Evolutionary conservation across 2,113 vertebrate species (phyloP).

Genomic region (Thomomys bottae): DNA sequence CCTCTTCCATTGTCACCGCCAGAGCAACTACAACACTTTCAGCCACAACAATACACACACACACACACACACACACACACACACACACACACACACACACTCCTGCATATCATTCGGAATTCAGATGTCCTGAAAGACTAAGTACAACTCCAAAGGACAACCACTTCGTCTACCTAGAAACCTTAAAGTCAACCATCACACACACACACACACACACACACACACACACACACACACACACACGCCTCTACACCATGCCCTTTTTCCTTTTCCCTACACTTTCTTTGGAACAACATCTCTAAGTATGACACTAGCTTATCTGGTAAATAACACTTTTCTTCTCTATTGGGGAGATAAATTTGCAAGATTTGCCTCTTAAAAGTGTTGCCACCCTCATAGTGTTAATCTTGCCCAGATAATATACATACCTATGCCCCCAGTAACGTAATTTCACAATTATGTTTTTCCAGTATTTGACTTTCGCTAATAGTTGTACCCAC

Average conservation of each 20-base stretch:
- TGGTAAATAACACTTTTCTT: not conserved
- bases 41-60: not conserved
- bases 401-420: not conserved
- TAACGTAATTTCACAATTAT: slow-evolving; percentile 66
- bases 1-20: not conserved
- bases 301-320: not conserved
- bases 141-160: not conserved
- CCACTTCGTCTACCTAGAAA: not conserved
- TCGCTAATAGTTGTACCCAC: slow-evolving; percentile 52
- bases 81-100: too few relatives aligned
- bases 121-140: slow-evolving; percentile 12
- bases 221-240: not conserved
- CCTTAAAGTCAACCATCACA: not conserved
- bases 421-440: not conserved
- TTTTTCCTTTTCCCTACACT: not conserved
- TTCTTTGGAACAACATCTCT: not conserved
- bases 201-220: not conserved
- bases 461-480: slow-evolving; percentile 69
- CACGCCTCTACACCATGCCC: rapidly evolving
- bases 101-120: not conserved
- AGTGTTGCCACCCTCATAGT: not conserved
- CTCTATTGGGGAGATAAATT: not conserved
- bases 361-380: not conserved
- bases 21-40: not conserved
- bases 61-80: too few relatives aligned